Evolutionary conservation across 2,888 invertebrate species (phyloP), one percentile per base, ranked within the genome.

Genomic region (Nycteola revayana): DNA sequence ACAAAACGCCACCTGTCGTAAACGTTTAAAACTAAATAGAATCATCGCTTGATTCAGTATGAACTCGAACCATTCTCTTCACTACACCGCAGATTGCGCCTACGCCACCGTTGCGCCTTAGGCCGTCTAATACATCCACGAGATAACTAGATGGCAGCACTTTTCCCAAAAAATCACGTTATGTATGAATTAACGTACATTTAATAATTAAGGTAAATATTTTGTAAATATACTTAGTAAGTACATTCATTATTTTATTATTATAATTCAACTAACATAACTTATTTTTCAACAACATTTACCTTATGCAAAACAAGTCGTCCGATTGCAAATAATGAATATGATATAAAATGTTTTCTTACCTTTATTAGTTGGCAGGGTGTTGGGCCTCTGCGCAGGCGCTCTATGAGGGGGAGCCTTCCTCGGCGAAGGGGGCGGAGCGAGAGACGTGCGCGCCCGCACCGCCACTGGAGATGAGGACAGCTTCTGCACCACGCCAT

Each of bases 401-500:
- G 60, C 53, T 40, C 80, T 69, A 46, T 77, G 71, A 27, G 83
- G 67, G 2, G 84, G 66, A 27, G 87, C 81, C 62, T 87, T 83
- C 39, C 86, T 69, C 32, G 88, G 80, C 21, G 88, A 82, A 6
- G 86, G 80, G 1, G 86, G 82, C 10, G 86, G 79, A 25, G 75
- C 78, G 42, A 82, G 68, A 0, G 85, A 75, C 8, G 78, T 65
- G 46, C 85, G 82, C 40, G 84, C 76, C 20, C 88, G 83, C 57
- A 82, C 75, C 7, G 79, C 61, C 60, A 85, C 82, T 4, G 88
- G 88, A 5, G 88, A 88, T 30, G 86, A 78, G 18, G 85, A 79
- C 49, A 88, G 55, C 58, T 86, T 85, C 49, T 77, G 86, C 28
- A 85, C 87, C 53, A 87, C 83, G 40, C 86, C 88, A 84, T 88